Evolutionary conservation across 2,113 vertebrate genomes (phyloP).

Genomic region (Brachyistius frenatus): DNA sequence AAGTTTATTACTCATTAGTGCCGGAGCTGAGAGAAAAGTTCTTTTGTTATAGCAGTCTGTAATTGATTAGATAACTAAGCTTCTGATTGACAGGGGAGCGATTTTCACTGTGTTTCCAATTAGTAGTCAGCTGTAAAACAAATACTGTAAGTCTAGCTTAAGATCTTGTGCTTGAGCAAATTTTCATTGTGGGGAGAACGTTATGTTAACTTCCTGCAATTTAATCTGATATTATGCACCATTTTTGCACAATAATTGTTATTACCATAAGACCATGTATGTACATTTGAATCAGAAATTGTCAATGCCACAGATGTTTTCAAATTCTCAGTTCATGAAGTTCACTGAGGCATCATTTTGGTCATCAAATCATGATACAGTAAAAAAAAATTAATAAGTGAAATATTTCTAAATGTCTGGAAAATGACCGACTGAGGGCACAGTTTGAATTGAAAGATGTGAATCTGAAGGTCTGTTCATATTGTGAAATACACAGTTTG

Average conservation of each 20-base stretch:
- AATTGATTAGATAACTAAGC: conserved; percentile 58
- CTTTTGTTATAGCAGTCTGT: conserved; percentile 50
- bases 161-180: conserved; percentile 24
- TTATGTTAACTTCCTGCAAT: neutral
- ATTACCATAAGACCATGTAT: neutral
- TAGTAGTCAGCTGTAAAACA: conserved; percentile 56
- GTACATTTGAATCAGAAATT: neutral
- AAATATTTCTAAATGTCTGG: neutral
- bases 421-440: neutral
- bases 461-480: neutral
- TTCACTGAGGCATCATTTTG: neutral
- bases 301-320: neutral
- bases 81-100: conserved; percentile 52
- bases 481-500: neutral
- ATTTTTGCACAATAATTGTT: neutral
- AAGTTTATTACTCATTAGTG: conserved; percentile 70
- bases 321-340: too few relatives aligned
- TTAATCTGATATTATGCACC: neutral
- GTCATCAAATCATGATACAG: neutral
- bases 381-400: neutral
- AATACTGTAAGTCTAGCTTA: conserved; percentile 27
- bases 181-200: conserved; percentile 37
- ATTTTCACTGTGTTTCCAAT: conserved; percentile 51
- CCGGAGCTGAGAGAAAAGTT: conserved; percentile 24
- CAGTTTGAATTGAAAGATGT: neutral